phyloP scores from a whole-genome alignment of 2,797 vertebrate species.

The Halcyon leucocephala region DNA sequence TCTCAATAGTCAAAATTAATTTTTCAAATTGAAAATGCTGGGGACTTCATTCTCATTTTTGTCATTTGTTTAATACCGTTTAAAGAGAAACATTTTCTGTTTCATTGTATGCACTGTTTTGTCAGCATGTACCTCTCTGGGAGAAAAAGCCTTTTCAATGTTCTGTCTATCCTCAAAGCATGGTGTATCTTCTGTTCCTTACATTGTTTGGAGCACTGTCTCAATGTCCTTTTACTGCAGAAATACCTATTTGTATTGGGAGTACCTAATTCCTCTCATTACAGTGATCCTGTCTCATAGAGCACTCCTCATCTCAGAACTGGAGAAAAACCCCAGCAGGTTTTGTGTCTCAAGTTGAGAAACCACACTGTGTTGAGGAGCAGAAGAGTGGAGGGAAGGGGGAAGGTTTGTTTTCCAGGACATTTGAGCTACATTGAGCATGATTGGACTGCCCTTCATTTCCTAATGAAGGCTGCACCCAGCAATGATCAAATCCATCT shows the following conservation, averaged over 20 bases:
- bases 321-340: neutral
- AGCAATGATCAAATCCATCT: neutral
- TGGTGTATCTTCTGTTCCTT: slow-evolving; percentile 81
- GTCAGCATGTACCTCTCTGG: slow-evolving; percentile 82
- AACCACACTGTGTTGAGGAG: neutral
- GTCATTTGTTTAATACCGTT: slow-evolving; percentile 86
- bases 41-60: slow-evolving; percentile 86
- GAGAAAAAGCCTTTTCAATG: slow-evolving; percentile 70
- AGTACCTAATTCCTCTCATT: slow-evolving; percentile 70
- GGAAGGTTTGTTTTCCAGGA: neutral
- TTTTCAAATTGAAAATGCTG: slow-evolving; percentile 73
- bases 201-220: slow-evolving; percentile 78
- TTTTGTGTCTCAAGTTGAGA: neutral
- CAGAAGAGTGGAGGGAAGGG: neutral
- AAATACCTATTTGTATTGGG: slow-evolving; percentile 73
- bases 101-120: slow-evolving; percentile 79
- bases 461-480: neutral
- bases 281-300: slow-evolving; percentile 79
- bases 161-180: slow-evolving; percentile 82
- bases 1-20: slow-evolving; percentile 40
- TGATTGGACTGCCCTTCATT: neutral
- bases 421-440: neutral
- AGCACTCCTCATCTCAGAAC: neutral
- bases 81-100: slow-evolving; percentile 75
- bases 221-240: slow-evolving; percentile 76